Percentiles rank a stretch among this genome's conserved stretches.
Evolutionary conservation across 1,140 invertebrate genomes (phyloP).

Genomic region (Penaeus japonicus): DNA sequence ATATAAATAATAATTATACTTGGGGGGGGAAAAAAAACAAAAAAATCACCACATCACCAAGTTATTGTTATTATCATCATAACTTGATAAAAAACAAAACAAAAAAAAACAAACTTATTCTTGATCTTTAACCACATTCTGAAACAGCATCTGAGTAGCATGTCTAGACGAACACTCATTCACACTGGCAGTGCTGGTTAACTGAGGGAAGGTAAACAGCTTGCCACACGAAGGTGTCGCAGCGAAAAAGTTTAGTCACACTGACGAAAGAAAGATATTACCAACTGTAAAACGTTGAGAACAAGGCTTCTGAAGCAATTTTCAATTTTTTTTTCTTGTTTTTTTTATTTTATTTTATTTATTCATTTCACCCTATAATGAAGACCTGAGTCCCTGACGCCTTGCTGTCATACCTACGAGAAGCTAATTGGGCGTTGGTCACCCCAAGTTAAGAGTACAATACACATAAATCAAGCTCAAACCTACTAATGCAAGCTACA

Average conservation of each 20-base stretch:
- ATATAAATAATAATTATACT: not conserved
- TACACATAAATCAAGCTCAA: constrained; percentile 37
- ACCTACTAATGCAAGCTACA: constrained; percentile 29
- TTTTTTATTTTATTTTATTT: not conserved
- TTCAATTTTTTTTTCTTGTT: not conserved
- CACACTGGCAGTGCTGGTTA: too few species aligned
- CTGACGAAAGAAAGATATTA: too few species aligned
- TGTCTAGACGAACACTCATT: too few species aligned
- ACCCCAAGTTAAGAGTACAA: constrained; percentile 19
- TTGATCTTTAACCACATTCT: not conserved
- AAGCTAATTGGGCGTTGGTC: not conserved
- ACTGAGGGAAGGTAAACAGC: too few species aligned
- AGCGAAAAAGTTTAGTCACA: too few species aligned
- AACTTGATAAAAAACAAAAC: not conserved
- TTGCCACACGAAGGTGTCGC: too few species aligned
- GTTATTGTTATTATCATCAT: not conserved
- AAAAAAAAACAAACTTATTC: not conserved
- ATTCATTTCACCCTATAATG: not conserved
- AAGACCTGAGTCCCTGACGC: not conserved
- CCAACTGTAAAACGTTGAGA: too few species aligned
- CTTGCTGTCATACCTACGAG: constrained; percentile 8
- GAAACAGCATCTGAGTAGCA: too few species aligned
- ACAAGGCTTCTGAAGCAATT: too few species aligned
- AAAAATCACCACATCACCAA: constrained; percentile 18
- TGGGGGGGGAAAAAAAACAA: not conserved